Evolutionary conservation across 53 echinoderm and acorn worm species (phyloP), one percentile per base, ranked within the genome.

Genomic region (Zoroaster sp.): DNA sequence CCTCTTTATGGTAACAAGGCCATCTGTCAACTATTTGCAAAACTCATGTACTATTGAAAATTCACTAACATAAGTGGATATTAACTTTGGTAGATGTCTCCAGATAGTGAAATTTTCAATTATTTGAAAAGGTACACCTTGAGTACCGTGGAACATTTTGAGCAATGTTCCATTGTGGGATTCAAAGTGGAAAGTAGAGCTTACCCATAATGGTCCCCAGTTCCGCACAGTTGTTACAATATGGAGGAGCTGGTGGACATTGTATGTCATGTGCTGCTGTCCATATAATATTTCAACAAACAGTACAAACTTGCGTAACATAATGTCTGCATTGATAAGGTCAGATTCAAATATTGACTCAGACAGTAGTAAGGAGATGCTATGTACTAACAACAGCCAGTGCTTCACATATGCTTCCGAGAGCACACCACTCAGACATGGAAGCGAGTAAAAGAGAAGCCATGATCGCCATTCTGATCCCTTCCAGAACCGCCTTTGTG

Each of bases 241-340:
- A 37, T 30, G 32, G 46, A 45, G 33, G 49, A 30, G 28, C 32
- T 75, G 75, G 75, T 73, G 73, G 40, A 73, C 5, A 41, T 73
- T 73, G 11, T 18, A 87, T 8, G 87, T 91, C 72, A 63, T 73
- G 15, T 91, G 74, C n/a, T 43, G 18, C 40, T 65, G 77, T 20
- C 87, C 87, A 87, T 87, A 91, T 3, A 82, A 42, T 25, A 74
- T 37, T 66, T 87, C 87, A n/a, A 66, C 52, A 28, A 69, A 63
- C 15, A 72, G 15, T 35, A 70, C 77, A 91, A 91, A 91, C 54
- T 91, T 91, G 1, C 44, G 10, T 37, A 80, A 76, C 73, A 73
- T 73, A 3, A 73, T 20, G 41, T 73, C 73, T 21, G 73, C 73
- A 30, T 73, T 73, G 20, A 3, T 21, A 23, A 73, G 40, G 21